Evolutionary conservation across 2,888 invertebrate genomes (phyloP), one percentile per base, ranked within the genome.

Genomic region (Lepetodrilus schrolli): DNA sequence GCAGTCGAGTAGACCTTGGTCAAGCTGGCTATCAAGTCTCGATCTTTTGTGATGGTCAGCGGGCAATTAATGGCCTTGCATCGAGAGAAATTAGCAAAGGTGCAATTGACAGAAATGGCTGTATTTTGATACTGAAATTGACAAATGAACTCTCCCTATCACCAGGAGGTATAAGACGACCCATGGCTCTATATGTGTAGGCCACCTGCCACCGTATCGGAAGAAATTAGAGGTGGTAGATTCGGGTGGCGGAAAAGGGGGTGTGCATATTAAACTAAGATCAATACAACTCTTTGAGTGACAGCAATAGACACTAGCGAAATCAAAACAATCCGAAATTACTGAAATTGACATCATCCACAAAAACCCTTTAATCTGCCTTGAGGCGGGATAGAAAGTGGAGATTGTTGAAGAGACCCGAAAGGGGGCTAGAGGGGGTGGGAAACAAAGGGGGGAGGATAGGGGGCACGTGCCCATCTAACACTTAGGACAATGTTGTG

Each of bases 11-110:
- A 30, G 30, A 26, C 58, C 26, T 58, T 30, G 58, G 30, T 30
- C 23, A 58, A 30, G 23, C 58, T 58, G 43, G 68, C 30, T 68
- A 68, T 68, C 68, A 47, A 38, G 23, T 23, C 20, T 26, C 47
- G 68, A 68, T 68, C 68, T 68, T 68, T 68, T 68, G 68, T 58
- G 58, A n/a, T 58, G 21, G 58, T 30, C 58, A 58, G 17, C 58
- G 58, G 23, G 68, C 68, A 68, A 68, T 68, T 68, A 68, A 68
- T 68, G 34, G 68, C 26, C 68, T 47, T 38, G 68, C 68, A 47
- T 43, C 30, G 43, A 5, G 38, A 47, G 38, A 68, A 68, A 68
- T 68, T 68, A 68, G 43, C 23, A 21, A 26, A 43, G 68, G 43
- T 68, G 68, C 13, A 13, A 30, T 43, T 68, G 68, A 47, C 68